Base-by-base conservation (phyloP, 2,797 vertebrate species). In the Sarcoramphus papa region DNA sequence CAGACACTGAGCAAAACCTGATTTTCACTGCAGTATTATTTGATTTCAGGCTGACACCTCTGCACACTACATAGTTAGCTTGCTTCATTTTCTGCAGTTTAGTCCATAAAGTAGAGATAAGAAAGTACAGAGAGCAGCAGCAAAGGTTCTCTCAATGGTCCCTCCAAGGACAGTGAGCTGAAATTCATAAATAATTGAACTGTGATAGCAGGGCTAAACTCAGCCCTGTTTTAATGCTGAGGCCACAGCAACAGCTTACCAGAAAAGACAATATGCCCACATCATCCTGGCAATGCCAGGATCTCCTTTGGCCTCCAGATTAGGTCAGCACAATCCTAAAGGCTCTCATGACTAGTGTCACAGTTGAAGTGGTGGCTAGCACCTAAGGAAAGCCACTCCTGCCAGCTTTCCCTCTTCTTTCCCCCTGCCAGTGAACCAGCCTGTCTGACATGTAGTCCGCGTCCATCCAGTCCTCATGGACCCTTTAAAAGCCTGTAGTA, bases 111-210 rank as follows among this genome's bases (percentile, higher is more conserved):
- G 30, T 67, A 45, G 33, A 93, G 94, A 84, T 83, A 77, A 81
- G 85, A 88, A 91, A 68, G 65, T 24, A 54, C 24, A 70, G 60
- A 93, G 30, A 87, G 30, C 40, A 64, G 51, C n/a, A 79, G 79
- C 50, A 79, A 83, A 86, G 33, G 37, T 87, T 84, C 41, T 91
- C 41, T n/a, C 45, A 64, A 2, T 5, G 43, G 30, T 59, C 57
- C 23, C 8, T 81, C 65, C 93, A 94, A 92, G 88, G 89, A 70
- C 53, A 85, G 40, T 28, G 41, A 67, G 56, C 70, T 76, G 75
- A 89, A 93, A 82, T 70, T 73, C 45, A 82, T 53, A 92, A 96
- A 93, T 91, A 95, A 88, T 43, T 93, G 45, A 91, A 88, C 48
- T 43, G 28, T 1, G 6, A 75, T 28, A 92, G 45, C 76, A 54